A percentile compares a stretch with the other conserved stretches of the same genome.
phyloP scores from a whole-genome alignment of 2,888 invertebrate genomes.

The Conchocele bisecta region DNA sequence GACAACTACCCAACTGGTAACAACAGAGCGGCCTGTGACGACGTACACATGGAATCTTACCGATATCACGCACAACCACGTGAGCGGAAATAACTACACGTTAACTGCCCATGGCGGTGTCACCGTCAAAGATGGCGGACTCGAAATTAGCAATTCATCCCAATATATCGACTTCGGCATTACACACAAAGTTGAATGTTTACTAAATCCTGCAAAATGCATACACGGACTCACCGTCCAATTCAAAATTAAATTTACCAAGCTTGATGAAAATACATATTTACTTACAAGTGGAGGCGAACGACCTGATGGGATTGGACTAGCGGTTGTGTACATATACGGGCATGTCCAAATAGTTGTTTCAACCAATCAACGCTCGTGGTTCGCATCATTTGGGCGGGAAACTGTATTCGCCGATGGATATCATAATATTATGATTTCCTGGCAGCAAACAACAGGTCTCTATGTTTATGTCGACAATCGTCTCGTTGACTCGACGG shows the following conservation, averaged over 20 bases:
- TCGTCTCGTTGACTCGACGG: slow-evolving; percentile 44
- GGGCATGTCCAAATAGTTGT: slow-evolving; percentile 67
- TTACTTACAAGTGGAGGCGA: slow-evolving; percentile 71
- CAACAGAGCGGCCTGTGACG: slow-evolving; percentile 35
- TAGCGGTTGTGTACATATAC: slow-evolving; percentile 70
- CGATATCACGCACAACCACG: slow-evolving; percentile 12
- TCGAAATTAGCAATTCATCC: slow-evolving; percentile 45
- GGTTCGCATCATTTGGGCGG: slow-evolving; percentile 64
- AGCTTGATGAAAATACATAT: slow-evolving; percentile 67
- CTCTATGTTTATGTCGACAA: slow-evolving; percentile 63
- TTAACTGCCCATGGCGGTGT: slow-evolving; percentile 53
- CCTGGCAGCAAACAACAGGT: slow-evolving; percentile 62
- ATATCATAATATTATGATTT: slow-evolving; percentile 58
- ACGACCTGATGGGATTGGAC: slow-evolving; percentile 61
- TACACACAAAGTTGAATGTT: slow-evolving; percentile 56
- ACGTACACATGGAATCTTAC: slow-evolving; percentile 58
- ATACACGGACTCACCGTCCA: slow-evolving; percentile 65
- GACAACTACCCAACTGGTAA: slow-evolving; percentile 21
- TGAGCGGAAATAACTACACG: no score
- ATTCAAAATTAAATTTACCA: slow-evolving; percentile 61
- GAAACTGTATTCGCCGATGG: slow-evolving; percentile 48
- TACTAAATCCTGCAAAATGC: slow-evolving; percentile 63
- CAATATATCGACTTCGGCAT: slow-evolving; percentile 66
- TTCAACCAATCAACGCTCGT: slow-evolving; percentile 57
- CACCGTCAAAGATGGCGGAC: slow-evolving; percentile 36